These are phyloP conservation scores for Amblyraja radiata DNA, from an alignment of 2,797 vertebrate genomes.

Conservation along the genomic window DNA sequence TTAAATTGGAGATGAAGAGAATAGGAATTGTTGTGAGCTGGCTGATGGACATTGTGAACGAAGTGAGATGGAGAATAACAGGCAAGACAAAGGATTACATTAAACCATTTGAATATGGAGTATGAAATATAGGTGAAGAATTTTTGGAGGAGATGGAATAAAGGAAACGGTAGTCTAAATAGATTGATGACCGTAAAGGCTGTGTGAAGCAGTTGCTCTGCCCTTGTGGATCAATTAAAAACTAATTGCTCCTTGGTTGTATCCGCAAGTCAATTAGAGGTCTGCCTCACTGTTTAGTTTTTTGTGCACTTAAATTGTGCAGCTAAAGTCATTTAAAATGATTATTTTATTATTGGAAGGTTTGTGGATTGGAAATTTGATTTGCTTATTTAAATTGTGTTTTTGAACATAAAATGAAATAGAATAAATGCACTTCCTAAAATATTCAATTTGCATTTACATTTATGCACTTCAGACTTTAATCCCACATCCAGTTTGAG, in stretches of 20 bases:
- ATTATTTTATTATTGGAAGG: background rate
- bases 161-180: background rate
- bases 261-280: background rate
- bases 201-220: background rate
- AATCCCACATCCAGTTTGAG: background rate
- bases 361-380: background rate
- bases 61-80: background rate
- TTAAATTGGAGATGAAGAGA: background rate
- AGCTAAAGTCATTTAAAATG: background rate
- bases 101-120: background rate
- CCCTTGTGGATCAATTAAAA: background rate
- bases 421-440: background rate
- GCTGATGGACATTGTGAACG: background rate
- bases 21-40: background rate
- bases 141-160: background rate
- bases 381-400: background rate
- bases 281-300: background rate
- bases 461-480: background rate
- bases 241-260: slow-evolving; percentile 6
- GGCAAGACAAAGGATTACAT: no score
- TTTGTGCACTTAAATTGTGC: background rate
- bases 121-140: background rate
- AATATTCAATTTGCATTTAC: background rate
- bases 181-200: background rate
- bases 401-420: background rate